These are phyloP conservation scores for Melanerpes aurifrons DNA, from an alignment of 2,113 vertebrate species.

Conservation along the genomic window DNA sequence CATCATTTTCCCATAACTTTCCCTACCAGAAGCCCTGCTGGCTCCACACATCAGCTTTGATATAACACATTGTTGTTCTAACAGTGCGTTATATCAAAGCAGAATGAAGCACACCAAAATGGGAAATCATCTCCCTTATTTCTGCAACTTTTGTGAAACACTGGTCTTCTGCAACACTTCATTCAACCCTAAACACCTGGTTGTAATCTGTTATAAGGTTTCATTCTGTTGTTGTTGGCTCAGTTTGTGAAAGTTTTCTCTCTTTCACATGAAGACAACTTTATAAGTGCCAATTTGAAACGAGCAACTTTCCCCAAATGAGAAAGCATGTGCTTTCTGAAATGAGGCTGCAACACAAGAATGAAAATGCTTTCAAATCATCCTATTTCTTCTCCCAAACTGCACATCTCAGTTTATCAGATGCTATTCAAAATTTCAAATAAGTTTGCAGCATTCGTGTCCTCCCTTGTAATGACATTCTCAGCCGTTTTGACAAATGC, in stretches of 20 bases:
- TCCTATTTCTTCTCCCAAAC: not conserved
- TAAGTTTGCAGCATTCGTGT: not conserved
- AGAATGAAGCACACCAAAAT: not conserved
- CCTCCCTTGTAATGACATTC: not conserved
- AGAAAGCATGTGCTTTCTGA: not conserved
- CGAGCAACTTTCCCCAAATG: not conserved
- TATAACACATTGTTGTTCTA: not conserved
- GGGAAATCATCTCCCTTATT: not conserved
- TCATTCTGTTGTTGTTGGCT: not conserved
- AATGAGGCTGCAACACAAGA: not conserved
- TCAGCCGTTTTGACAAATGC: not conserved
- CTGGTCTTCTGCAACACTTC: not conserved
- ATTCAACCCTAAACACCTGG: not conserved
- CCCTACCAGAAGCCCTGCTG: not conserved
- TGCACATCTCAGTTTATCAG: not conserved
- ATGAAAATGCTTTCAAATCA: not conserved
- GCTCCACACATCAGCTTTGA: not conserved
- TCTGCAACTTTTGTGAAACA: not conserved
- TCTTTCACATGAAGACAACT: not conserved
- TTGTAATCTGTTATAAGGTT: not conserved
- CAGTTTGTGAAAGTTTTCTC: not conserved
- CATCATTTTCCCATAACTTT: not conserved
- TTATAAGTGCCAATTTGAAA: not conserved
- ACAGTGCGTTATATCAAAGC: not conserved
- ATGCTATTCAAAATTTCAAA: not conserved